phyloP scores from a whole-genome alignment of 2,113 vertebrate genomes.

The Callipepla squamata region DNA sequence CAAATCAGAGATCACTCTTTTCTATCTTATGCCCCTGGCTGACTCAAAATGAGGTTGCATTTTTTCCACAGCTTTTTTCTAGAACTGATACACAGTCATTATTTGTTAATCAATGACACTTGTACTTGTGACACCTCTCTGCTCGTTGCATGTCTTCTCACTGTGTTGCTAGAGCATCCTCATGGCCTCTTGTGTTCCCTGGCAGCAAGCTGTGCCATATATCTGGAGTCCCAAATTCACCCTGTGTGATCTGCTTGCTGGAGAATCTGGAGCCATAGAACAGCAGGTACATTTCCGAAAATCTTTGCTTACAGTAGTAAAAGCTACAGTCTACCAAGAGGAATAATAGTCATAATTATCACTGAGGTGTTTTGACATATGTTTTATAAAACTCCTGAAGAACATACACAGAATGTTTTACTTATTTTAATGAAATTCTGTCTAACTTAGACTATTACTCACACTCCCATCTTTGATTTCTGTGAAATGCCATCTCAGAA shows the following conservation, averaged over 20 bases:
- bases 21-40: background rate
- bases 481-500: background rate
- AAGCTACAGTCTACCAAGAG: background rate
- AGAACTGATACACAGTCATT: background rate
- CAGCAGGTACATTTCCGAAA: background rate
- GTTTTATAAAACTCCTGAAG: background rate
- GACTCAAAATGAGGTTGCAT: background rate
- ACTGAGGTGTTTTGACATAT: constrained; percentile 50
- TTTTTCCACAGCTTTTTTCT: background rate
- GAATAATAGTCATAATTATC: constrained; percentile 41
- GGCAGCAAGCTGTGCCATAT: rapidly evolving
- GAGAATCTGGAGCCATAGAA: background rate
- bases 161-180: rapidly evolving
- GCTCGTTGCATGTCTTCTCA: rapidly evolving
- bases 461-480: background rate
- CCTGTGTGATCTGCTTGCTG: background rate
- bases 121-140: background rate
- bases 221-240: rapidly evolving
- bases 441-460: constrained; percentile 1
- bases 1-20: background rate
- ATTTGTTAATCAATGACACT: background rate
- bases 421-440: constrained; percentile 52
- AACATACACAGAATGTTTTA: background rate
- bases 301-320: background rate
- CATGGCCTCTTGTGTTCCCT: rapidly evolving